A percentile compares a stretch with the other conserved stretches of the same genome.
Evolutionary conservation across 2,888 invertebrate genomes (phyloP).

Genomic region (Drosophila putrida): DNA sequence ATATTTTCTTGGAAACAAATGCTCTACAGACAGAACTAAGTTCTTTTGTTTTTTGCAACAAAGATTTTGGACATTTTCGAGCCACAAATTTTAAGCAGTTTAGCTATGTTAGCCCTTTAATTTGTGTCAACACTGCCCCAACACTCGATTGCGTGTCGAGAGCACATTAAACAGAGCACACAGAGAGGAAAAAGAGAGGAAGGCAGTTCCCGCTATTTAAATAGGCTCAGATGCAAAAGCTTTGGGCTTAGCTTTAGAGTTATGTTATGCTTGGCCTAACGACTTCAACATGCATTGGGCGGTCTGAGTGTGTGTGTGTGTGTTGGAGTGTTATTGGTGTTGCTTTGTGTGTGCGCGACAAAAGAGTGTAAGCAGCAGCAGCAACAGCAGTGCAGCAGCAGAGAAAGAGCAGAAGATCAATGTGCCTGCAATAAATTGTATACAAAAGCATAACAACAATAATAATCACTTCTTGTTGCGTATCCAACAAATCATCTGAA

Average conservation of each 20-base stretch:
- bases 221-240: constrained; percentile 54
- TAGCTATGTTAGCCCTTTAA: no score
- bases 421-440: constrained; percentile 67
- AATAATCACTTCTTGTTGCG: constrained; percentile 62
- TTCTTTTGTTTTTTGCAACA: no score
- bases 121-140: neutral
- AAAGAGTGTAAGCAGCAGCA: constrained; percentile 21
- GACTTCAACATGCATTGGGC: constrained; percentile 76
- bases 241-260: constrained; percentile 42
- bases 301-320: constrained; percentile 32
- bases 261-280: constrained; percentile 65
- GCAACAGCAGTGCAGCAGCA: constrained; percentile 8
- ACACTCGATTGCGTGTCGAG: constrained; percentile 59
- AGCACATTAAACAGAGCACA: constrained; percentile 76
- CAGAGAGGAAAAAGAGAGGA: constrained; percentile 22
- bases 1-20: no score
- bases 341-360: constrained; percentile 39
- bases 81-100: no score
- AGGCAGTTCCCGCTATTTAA: constrained; percentile 65
- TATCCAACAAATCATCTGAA: constrained; percentile 47
- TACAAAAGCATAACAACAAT: constrained; percentile 62
- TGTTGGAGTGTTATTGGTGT: neutral
- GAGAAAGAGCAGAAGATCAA: constrained; percentile 35
- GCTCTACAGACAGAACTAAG: no score
- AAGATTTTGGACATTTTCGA: no score